phyloP scores from a whole-genome alignment of 2,113 vertebrate genomes.

The Scatophagus argus region DNA sequence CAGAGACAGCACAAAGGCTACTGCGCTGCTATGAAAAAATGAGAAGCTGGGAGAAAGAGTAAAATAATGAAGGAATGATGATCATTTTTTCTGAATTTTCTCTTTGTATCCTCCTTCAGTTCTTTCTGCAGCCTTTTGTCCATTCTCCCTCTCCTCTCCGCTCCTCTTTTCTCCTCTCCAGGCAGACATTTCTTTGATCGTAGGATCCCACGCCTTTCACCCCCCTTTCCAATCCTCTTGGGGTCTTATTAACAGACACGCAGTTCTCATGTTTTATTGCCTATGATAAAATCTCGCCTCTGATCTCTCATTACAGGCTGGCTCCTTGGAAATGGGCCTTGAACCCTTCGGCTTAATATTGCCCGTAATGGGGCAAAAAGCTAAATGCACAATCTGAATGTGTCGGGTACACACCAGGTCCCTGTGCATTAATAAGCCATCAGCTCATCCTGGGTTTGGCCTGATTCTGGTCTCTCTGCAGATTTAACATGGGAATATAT shows the following conservation, averaged over 20 bases:
- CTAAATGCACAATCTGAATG: slow-evolving; percentile 73
- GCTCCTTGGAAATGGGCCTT: slow-evolving; percentile 77
- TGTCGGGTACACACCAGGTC: slow-evolving; percentile 58
- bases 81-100: not conserved
- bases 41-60: slow-evolving; percentile 22
- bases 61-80: slow-evolving; percentile 24
- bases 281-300: slow-evolving; percentile 81
- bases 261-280: slow-evolving; percentile 83
- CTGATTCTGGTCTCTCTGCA: slow-evolving; percentile 44
- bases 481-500: slow-evolving; percentile 37
- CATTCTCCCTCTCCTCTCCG: slow-evolving; percentile 16
- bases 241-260: slow-evolving; percentile 84
- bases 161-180: slow-evolving; percentile 39
- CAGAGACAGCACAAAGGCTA: slow-evolving; percentile 7
- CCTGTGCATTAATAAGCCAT: slow-evolving; percentile 75
- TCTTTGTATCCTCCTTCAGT: slow-evolving; percentile 20
- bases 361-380: slow-evolving; percentile 77
- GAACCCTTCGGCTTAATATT: slow-evolving; percentile 74
- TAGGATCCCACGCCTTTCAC: slow-evolving; percentile 67
- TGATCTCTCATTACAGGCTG: slow-evolving; percentile 81
- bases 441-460: slow-evolving; percentile 52
- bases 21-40: not conserved
- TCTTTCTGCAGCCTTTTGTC: slow-evolving; percentile 34
- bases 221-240: slow-evolving; percentile 70
- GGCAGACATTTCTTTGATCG: slow-evolving; percentile 77